Base-by-base conservation (phyloP, 2,113 vertebrate species). In the Brevimyrus niger region DNA sequence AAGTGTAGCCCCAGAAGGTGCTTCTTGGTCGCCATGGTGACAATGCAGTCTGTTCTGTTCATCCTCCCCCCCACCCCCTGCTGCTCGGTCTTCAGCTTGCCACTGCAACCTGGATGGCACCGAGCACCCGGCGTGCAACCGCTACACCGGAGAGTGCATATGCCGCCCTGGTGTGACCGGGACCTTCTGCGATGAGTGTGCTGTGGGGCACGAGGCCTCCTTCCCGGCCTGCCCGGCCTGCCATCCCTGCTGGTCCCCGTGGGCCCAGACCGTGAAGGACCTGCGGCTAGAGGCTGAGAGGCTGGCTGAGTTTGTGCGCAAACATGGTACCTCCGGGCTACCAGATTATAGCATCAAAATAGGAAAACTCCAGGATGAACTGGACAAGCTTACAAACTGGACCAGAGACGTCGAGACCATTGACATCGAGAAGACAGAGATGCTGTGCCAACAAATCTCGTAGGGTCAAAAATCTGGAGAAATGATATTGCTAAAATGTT, bases 171-270 rank as follows among this genome's bases (percentile, higher is more conserved):
- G 97, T 0, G 89, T 98, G 83, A 92, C 91, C 0, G 95, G 97
- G 48, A 93, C 93, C 19, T 93, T 93, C 90, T 98, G 98, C 13
- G 93, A 98, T 7, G 94, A 92, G 51, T 98, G 97, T 0, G 65
- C 92, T 38, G 92, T 91, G 0, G 96, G 96, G 42, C 94, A 94
- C 0, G 53, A 93, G 89, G 94, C 92, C 17, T 90, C 90, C 27
- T 98, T 97, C 90, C 97, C 97, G 1, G 91, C 93, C 76, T 98
- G 97, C 53, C 86, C 0, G 3, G 92, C 15, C 7, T 98, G 97
- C 88, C 97, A 97, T 50, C 76, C 93, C 44, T 98, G 98, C 94
- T 96, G 94, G 85, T 61, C 92, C 85, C 93, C 94, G 8, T 97
- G 97, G 97, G 92, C 94, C 1, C 17, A 91, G 27, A 90, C 93